phyloP scores from a whole-genome alignment of 1,140 invertebrate species.

The Trichonephila inaurata region DNA sequence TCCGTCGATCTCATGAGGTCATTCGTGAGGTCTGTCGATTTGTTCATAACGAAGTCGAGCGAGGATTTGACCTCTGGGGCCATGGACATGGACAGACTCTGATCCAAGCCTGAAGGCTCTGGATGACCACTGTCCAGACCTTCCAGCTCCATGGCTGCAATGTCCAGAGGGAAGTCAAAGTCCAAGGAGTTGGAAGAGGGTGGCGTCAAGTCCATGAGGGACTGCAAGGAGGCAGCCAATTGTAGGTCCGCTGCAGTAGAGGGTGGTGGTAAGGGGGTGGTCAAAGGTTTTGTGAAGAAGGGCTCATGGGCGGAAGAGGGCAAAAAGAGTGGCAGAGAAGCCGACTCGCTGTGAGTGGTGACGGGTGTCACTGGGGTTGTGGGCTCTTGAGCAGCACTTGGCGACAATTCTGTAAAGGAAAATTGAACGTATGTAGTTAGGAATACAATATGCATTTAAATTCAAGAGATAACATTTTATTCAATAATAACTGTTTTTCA shows the following conservation, averaged over 20 bases:
- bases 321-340: background rate
- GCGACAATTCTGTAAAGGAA: slow-evolving; percentile 86
- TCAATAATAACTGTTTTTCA: too few relatives aligned
- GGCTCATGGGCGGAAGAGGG: slow-evolving; percentile 15
- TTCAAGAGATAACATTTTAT: too few relatives aligned
- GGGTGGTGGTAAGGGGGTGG: background rate
- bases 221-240: slow-evolving; percentile 49
- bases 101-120: slow-evolving; percentile 3
- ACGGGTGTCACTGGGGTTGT: slow-evolving; percentile 85
- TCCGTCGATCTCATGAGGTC: slow-evolving; percentile 30
- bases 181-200: slow-evolving; percentile 68
- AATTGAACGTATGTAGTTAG: too few relatives aligned
- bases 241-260: background rate
- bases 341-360: background rate
- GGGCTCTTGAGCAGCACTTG: slow-evolving; percentile 91
- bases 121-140: slow-evolving; percentile 59
- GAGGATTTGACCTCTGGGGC: background rate
- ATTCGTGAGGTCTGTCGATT: background rate
- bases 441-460: too few relatives aligned
- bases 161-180: slow-evolving; percentile 71
- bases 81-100: background rate
- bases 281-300: slow-evolving; percentile 7
- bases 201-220: slow-evolving; percentile 71
- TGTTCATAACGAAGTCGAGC: background rate
- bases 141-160: slow-evolving; percentile 61